Base-by-base conservation (phyloP, 2,797 vertebrate species). In the Otus scops region DNA sequence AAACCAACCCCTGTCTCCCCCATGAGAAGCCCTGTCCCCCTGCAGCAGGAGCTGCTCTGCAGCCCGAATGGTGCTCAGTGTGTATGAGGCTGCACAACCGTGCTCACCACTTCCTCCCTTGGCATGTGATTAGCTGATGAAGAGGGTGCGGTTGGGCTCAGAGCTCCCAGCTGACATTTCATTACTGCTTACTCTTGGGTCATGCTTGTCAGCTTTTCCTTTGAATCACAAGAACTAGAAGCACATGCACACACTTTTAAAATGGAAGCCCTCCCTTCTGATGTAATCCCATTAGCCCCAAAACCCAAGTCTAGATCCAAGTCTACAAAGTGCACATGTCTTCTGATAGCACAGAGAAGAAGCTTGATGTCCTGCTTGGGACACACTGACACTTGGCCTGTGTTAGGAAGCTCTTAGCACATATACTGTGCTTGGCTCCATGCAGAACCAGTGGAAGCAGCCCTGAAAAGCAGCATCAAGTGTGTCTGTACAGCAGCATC, bases 231-330 rank as follows among this genome's bases (percentile, higher is more conserved):
- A 67, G 39, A 48, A 8, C 69, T 47, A 48, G 65, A 54, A 79
- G 47, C 14, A 15, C 11, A 5, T 0, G 1, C 43, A 3, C 5
- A 0, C 0, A 0, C 17, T 69, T 43, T 50, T 21, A 8, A 13
- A 4, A 7, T 1, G 45, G 60, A 54, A 80, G n/a, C 9, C 45
- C 27, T 65, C 23, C 59, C 43, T 67, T 63, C 43, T 76, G 50
- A 15, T 45, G 48, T 22, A 39, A 54, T 26, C 26, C n/a, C 26
- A 3, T 11, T 19, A 32, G 13, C 45, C 15, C 24, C 17, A 2
- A 43, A 82, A 56, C 18, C 0, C 26, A 47, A 32, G 53, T 20
- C 24, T 67, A 34, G 43, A 45, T 41, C 43, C 30, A 38, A 65
- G 50, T 16, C 88, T 64, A 11, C 41, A 6, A 43, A 70, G 22